Base-by-base conservation (phyloP, 2,888 invertebrate genomes). In the Carabus problematicus region DNA sequence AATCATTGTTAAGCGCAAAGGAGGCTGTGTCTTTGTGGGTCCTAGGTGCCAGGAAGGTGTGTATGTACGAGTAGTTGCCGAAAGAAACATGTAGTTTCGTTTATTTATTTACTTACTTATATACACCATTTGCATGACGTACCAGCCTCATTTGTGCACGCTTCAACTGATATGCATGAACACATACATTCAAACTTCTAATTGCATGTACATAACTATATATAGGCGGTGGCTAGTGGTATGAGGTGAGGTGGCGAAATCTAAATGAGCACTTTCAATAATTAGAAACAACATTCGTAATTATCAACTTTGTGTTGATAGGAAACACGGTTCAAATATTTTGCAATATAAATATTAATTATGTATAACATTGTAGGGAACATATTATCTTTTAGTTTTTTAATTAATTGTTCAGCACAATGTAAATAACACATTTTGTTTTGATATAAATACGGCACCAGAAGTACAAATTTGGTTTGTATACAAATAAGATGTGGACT, bases 1-100 rank as follows among this genome's bases (percentile, higher is more conserved):
- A 90, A 87, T 90, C 89, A 87, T 91, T 93, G 86, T 90, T 94
- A 86, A 93, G 92, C 86, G 92, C 93, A 87, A 91, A 92, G 90
- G 93, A 94, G 90, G 94, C 94, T 87, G 91, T 94, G 87, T 92
- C 93, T 85, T 91, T 94, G 84, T 94, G 93, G 93, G 92, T 93
- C 85, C 91, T 93, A 87, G 93, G 93, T 88, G 92, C 92, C 86
- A 90, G 93, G 88, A 93, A 94, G 93, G 93, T 94, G 89, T 86
- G 88, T 84, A 80, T 83, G 75, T 63, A 12, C 14, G 45, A 29
- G 42, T 58, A 40, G 42, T 58, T 19, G 40, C 42, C 61, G 56
- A 61, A 66, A 47, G 55, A 58, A 42, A 52, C 40, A 43, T 41
- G 12, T 64, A 64, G 18, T 19, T 64, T 64, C 39, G 42, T 47